These are phyloP conservation scores for Sarcophaga peregrina DNA, from an alignment of 1,140 invertebrate species.

Conservation along the genomic window DNA sequence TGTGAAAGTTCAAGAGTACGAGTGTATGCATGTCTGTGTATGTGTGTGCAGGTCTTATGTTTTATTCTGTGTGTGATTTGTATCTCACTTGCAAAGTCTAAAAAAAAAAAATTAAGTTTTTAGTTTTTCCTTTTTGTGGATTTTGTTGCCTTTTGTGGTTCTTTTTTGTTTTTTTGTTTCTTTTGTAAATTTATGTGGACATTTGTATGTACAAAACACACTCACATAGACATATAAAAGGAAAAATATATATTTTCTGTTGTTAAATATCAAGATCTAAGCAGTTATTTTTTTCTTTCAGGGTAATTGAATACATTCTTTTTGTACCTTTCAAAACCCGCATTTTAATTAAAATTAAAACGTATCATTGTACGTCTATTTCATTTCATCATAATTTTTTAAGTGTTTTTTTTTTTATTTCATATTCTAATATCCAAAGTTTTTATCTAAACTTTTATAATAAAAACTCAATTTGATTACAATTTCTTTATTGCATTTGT, in stretches of 20 bases:
- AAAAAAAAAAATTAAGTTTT: background rate
- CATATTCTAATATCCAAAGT: too few relatives aligned
- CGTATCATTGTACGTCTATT: background rate
- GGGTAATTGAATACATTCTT: background rate
- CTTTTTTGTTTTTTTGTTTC: background rate
- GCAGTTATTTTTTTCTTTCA: background rate
- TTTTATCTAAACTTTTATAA: too few relatives aligned
- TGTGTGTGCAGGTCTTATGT: background rate
- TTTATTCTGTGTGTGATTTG: background rate
- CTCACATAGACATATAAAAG: too few relatives aligned
- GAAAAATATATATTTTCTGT: background rate
- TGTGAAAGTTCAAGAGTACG: background rate
- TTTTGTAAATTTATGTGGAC: background rate
- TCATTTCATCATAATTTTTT: background rate
- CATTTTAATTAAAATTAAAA: slow-evolving; percentile 11
- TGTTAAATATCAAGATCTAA: background rate
- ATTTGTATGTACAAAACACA: background rate
- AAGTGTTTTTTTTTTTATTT: background rate
- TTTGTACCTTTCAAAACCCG: background rate
- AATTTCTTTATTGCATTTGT: too few relatives aligned
- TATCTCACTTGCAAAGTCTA: background rate
- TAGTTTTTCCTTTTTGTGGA: too few relatives aligned
- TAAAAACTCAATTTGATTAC: too few relatives aligned
- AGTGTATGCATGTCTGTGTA: too few relatives aligned
- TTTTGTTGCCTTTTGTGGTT: too few relatives aligned